phyloP scores from a whole-genome alignment of 2,797 vertebrate species.

The Avahi laniger region DNA sequence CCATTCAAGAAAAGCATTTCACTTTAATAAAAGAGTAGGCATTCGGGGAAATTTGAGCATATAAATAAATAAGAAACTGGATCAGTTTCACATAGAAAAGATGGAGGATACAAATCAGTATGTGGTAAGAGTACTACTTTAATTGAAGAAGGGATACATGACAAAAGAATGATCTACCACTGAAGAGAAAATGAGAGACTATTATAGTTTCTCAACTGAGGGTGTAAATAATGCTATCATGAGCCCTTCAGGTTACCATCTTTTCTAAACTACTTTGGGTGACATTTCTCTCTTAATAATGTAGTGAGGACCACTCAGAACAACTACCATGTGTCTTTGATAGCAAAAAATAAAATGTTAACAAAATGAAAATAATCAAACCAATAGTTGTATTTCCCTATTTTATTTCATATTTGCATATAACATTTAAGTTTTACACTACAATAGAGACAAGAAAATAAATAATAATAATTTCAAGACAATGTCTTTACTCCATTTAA shows the following conservation, averaged over 20 bases:
- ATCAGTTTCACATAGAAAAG: neutral
- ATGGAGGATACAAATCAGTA: neutral
- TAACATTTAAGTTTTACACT: neutral
- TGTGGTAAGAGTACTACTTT: neutral
- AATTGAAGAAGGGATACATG: neutral
- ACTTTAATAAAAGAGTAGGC: neutral
- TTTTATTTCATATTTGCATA: neutral
- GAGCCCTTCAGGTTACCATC: neutral
- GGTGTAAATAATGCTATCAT: no score
- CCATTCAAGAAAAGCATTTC: neutral
- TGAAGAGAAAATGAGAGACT: neutral
- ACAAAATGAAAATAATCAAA: neutral
- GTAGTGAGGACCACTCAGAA: neutral
- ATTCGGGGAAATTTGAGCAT: neutral
- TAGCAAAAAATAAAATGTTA: neutral
- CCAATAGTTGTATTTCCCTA: neutral
- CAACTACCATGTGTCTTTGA: neutral
- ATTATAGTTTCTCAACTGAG: neutral
- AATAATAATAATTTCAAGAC: neutral
- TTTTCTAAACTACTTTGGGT: neutral
- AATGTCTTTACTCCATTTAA: neutral
- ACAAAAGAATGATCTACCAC: neutral
- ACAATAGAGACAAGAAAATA: neutral
- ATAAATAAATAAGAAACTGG: neutral
- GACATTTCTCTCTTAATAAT: neutral